Conservation (phyloP, 2,888 invertebrate genomes). For the Minunthozetes semirufus region DNA sequence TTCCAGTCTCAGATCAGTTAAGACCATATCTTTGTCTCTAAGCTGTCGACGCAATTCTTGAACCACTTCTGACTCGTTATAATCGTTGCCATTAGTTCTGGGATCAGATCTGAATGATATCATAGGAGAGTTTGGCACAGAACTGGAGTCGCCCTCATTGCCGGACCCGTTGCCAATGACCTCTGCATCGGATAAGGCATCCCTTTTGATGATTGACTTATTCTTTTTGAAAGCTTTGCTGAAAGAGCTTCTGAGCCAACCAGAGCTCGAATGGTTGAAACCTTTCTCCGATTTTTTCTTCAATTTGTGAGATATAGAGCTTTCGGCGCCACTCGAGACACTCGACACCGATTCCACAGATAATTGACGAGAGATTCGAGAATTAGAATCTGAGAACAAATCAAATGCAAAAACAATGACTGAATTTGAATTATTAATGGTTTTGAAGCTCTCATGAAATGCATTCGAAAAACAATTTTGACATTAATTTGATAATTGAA, state of each 20-base stretch:
- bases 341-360: constrained; percentile 43
- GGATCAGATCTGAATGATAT: constrained; percentile 38
- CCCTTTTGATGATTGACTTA: constrained; percentile 44
- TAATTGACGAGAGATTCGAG: constrained; percentile 44
- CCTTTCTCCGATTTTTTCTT: constrained; percentile 42
- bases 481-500: neutral
- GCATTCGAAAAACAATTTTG: neutral
- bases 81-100: constrained; percentile 38
- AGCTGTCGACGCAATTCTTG: constrained; percentile 86
- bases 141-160: constrained; percentile 30
- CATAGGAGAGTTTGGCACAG: constrained; percentile 52
- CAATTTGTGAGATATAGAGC: constrained; percentile 40
- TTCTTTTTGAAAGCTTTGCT: constrained; percentile 74
- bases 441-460: neutral
- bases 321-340: constrained; percentile 41
- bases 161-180: constrained; percentile 44
- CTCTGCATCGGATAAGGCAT: constrained; percentile 53
- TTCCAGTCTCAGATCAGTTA: constrained; percentile 92
- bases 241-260: constrained; percentile 91
- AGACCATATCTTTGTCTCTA: constrained; percentile 87
- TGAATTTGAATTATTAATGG: neutral
- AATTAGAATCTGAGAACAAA: neutral
- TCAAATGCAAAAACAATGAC: neutral
- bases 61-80: constrained; percentile 40
- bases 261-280: constrained; percentile 28